A percentile compares a stretch with the other conserved stretches of the same genome.
These are phyloP conservation scores for Clangula hyemalis DNA, from an alignment of 2,797 vertebrate genomes.

Conservation along the genomic window DNA sequence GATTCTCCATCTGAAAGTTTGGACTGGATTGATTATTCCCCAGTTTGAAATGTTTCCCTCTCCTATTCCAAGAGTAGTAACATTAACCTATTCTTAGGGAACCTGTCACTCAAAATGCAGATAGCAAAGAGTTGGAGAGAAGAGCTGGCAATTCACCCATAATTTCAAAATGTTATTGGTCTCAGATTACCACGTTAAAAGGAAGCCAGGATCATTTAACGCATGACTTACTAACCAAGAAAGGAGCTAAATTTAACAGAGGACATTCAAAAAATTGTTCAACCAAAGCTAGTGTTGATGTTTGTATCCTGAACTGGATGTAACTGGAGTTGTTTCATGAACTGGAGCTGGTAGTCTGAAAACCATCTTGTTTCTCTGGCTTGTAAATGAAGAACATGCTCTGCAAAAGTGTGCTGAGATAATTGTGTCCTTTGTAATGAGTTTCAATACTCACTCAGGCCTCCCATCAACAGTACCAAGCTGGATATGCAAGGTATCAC, in stretches of 20 bases:
- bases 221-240: not conserved
- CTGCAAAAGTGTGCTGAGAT: not conserved
- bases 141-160: not conserved
- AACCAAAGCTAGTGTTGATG: not conserved
- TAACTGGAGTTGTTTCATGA: not conserved
- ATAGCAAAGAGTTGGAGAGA: not conserved
- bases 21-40: conserved; percentile 13
- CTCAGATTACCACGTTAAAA: not conserved
- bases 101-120: not conserved
- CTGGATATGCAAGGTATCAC: not conserved
- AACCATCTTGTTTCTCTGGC: not conserved
- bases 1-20: conserved; percentile 30
- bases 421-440: not conserved
- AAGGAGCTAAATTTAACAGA: not conserved
- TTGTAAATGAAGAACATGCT: not conserved
- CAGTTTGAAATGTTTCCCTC: conserved; percentile 21
- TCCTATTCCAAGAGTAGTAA: not conserved
- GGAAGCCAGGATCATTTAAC: not conserved
- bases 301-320: not conserved
- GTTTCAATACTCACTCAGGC: not conserved
- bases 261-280: not conserved
- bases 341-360: not conserved
- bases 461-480: not conserved
- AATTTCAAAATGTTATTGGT: not conserved
- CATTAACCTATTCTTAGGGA: not conserved